Evolutionary conservation across 2,797 vertebrate genomes (phyloP), one percentile per base, ranked within the genome.

Genomic region (Acanthornis magna): DNA sequence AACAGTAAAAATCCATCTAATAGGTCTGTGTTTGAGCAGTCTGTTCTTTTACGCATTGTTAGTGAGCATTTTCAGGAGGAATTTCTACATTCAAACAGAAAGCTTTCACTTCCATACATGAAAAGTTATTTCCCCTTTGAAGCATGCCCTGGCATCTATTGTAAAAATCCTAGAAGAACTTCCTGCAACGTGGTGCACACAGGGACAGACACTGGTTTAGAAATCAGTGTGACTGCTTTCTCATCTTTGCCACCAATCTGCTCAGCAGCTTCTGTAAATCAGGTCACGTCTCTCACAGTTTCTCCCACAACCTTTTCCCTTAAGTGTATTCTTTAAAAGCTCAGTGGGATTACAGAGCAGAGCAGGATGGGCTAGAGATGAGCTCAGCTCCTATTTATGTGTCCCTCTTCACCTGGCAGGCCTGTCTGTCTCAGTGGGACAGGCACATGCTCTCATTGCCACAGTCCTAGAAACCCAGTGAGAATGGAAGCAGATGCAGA

Each of bases 161-260:
- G 50, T 53, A 81, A 57, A 6, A 78, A 30, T 14, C 34, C 74
- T 26, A 32, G 53, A 40, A 34, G 66, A 67, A 27, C 32, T 34
- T 84, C 25, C 43, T 77, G 57, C 18, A 63, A 10, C 0, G 2
- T 23, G n/a, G 45, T 51, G 13, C 40, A 40, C 26, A 17, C 0
- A 40, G 50, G 29, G 50, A 60, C 73, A 86, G 77, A 26, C 6
- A 8, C 30, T 13, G 26, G 25, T 53, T 43, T 0, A n/a, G 40
- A 62, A 91, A 84, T 55, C 72, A 36, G 4, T 7, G 51, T 42
- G 47, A 65, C 32, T 75, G 40, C 40, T 65, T 83, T 85, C 55
- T 79, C 63, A 27, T 82, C 86, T 70, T 73, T 82, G 71, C 47
- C 13, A 68, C 29, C 4, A 1, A 32, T 81, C 54, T 57, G n/a